Percentiles rank a stretch among this genome's conserved stretches.
These are phyloP conservation scores for Agapostemon virescens DNA, from an alignment of 2,888 invertebrate genomes.

Conservation along the genomic window DNA sequence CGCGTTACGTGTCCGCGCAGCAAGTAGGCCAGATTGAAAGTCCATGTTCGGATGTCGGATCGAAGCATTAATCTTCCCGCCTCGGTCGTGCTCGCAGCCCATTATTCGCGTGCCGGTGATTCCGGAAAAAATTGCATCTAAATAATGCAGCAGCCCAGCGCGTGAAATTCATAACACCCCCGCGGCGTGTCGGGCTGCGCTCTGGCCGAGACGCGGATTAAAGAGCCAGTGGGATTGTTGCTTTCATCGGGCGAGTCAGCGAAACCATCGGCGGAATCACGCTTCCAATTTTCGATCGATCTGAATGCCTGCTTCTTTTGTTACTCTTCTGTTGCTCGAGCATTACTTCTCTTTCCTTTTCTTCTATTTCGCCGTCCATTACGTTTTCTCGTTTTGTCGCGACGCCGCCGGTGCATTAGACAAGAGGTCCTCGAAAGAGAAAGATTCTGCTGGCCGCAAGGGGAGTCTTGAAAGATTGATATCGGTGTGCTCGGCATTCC, in stretches of 20 bases:
- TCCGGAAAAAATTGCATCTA: constrained; percentile 62
- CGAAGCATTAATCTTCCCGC: constrained; percentile 55
- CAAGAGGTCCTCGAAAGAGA: background rate
- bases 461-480: background rate
- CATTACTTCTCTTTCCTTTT: background rate
- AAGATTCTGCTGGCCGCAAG: background rate
- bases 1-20: background rate
- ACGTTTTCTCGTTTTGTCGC: constrained; percentile 16
- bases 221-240: constrained; percentile 42
- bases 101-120: constrained; percentile 41
- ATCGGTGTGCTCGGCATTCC: background rate
- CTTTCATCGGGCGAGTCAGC: background rate
- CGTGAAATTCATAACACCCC: constrained; percentile 45
- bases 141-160: constrained; percentile 55
- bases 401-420: background rate
- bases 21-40: constrained; percentile 47
- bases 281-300: constrained; percentile 10
- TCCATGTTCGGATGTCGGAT: constrained; percentile 34
- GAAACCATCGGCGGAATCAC: background rate
- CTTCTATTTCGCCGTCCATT: constrained; percentile 25
- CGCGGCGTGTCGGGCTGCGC: constrained; percentile 13
- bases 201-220: constrained; percentile 33
- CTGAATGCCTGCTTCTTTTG: constrained; percentile 1
- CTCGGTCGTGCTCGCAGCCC: background rate
- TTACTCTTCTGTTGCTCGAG: background rate